A percentile compares a stretch with the other conserved stretches of the same genome.
phyloP scores from a whole-genome alignment of 2,113 vertebrate genomes.

The Tachuris rubrigastra region DNA sequence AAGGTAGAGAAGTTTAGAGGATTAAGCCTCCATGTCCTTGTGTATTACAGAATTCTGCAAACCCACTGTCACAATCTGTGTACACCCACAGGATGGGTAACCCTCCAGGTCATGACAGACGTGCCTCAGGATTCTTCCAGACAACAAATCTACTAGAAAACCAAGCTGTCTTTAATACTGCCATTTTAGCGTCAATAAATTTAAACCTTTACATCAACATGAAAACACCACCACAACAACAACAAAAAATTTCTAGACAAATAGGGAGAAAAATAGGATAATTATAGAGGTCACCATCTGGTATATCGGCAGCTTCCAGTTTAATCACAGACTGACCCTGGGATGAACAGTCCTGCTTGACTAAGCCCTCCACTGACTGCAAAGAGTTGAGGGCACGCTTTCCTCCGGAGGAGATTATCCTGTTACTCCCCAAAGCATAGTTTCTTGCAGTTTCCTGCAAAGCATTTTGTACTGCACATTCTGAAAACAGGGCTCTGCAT shows the following conservation, averaged over 20 bases:
- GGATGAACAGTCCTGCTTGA: neutral
- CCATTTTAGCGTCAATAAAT: neutral
- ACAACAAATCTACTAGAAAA: neutral
- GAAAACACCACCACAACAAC: neutral
- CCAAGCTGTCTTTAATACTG: neutral
- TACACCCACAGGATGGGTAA: neutral
- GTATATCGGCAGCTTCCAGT: slow-evolving; percentile 44
- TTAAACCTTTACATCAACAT: neutral
- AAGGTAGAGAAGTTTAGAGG: neutral
- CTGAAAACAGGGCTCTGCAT: neutral
- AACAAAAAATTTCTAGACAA: neutral
- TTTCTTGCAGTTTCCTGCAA: neutral
- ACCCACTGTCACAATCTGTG: fast-evolving
- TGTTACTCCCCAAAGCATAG: neutral
- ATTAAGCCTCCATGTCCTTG: neutral
- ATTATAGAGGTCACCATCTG: slow-evolving; percentile 65
- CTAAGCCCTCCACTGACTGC: slow-evolving; percentile 31
- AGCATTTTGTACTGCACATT: neutral
- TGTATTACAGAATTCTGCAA: neutral
- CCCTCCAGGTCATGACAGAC: neutral
- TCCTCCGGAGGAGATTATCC: neutral
- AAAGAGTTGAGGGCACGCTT: neutral
- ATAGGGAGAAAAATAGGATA: slow-evolving; percentile 55
- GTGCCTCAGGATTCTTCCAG: neutral
- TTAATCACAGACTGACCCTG: slow-evolving; percentile 61